Percentiles rank a stretch among this genome's conserved stretches.
These are phyloP conservation scores for Galeopsomyia nigrocyanea DNA, from an alignment of 2,888 invertebrate species.

Conservation along the genomic window DNA sequence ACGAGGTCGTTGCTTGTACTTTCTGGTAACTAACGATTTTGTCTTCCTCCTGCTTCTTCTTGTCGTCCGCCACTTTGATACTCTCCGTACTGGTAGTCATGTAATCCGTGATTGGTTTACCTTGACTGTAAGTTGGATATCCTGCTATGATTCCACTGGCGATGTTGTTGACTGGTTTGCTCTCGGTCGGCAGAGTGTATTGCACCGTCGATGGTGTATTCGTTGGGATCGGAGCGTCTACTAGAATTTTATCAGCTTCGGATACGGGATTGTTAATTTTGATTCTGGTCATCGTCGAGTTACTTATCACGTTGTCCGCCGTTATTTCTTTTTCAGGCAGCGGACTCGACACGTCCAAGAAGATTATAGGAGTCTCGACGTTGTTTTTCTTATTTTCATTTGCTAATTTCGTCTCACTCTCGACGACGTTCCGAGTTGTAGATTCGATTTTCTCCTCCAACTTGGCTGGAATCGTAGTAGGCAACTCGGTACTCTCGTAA, in stretches of 20 bases:
- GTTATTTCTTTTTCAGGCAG: constrained; percentile 8
- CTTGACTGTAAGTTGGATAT: constrained; percentile 49
- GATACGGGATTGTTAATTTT: constrained; percentile 44
- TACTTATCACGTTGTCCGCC: constrained; percentile 13
- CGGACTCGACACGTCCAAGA: constrained; percentile 31
- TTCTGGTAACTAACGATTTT: constrained; percentile 15
- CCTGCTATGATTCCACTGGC: constrained; percentile 62
- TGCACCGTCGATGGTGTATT: constrained; percentile 41
- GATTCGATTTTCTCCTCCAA: constrained; percentile 5
- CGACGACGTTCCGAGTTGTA: background rate
- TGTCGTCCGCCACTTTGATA: constrained; percentile 9
- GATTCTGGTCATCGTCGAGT: constrained; percentile 40
- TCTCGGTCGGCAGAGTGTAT: constrained; percentile 51
- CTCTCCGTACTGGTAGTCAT: constrained; percentile 1
- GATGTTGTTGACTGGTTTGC: constrained; percentile 48
- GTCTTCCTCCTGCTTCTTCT: background rate
- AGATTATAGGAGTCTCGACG: constrained; percentile 40
- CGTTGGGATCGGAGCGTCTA: constrained; percentile 48
- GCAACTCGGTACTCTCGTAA: background rate
- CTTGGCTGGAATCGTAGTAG: background rate
- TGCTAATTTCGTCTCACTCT: constrained; percentile 10
- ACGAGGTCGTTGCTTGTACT: constrained; percentile 7
- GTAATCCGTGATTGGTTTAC: constrained; percentile 20
- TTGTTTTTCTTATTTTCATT: background rate
- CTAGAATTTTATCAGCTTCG: constrained; percentile 56